A percentile compares a stretch with the other conserved stretches of the same genome.
These are phyloP conservation scores for Heliconius hewitsoni DNA, from an alignment of 1,140 invertebrate genomes.

Conservation along the genomic window DNA sequence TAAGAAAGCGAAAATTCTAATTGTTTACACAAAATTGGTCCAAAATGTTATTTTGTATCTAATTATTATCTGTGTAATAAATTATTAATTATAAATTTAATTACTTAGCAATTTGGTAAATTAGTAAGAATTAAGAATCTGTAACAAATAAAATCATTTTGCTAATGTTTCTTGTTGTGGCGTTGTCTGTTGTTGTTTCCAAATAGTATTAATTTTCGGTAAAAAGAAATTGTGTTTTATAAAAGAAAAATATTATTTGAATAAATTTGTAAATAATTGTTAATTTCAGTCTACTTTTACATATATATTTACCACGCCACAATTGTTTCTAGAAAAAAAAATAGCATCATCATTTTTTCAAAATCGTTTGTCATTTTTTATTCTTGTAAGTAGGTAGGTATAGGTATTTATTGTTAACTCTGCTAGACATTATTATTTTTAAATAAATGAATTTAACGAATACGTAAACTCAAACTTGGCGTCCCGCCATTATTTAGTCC, in stretches of 20 bases:
- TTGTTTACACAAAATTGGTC: conserved; percentile 77
- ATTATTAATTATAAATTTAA: conserved; percentile 31
- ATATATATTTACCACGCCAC: neutral
- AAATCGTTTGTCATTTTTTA: neutral
- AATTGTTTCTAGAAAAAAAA: neutral
- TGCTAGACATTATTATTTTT: conserved; percentile 6
- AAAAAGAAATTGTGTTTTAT: neutral
- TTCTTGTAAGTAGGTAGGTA: neutral
- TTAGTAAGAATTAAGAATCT: neutral
- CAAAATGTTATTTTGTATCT: conserved; percentile 51
- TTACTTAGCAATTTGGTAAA: neutral
- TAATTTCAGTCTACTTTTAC: neutral
- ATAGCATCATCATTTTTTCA: no score
- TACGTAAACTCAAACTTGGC: conserved; percentile 5
- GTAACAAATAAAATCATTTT: neutral
- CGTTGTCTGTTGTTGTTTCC: neutral
- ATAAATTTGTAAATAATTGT: no score
- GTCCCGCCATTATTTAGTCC: conserved; percentile 12
- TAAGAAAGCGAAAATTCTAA: conserved; percentile 42
- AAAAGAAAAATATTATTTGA: no score
- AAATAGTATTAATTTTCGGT: conserved; percentile 13
- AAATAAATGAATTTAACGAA: neutral
- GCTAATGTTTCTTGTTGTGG: neutral
- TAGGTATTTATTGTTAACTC: neutral
- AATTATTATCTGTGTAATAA: conserved; percentile 51